Evolutionary conservation across 2,888 invertebrate genomes (phyloP), one percentile per base, ranked within the genome.

Genomic region (Drosophila cognata): DNA sequence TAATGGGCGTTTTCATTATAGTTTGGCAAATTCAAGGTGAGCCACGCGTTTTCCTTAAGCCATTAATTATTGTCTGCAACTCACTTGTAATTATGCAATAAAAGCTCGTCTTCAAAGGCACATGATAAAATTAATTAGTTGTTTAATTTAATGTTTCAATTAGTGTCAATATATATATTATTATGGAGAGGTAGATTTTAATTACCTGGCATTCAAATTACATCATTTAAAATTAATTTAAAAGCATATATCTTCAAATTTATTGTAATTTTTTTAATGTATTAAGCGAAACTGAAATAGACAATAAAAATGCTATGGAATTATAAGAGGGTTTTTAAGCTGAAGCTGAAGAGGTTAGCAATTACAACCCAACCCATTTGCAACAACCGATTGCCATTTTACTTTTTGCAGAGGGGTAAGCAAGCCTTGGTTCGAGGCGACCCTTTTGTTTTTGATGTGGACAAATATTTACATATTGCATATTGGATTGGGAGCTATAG

Each of bases 401-500:
- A 18, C 25, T 7, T 33, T 53, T 18, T 11, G 50, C 21, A 53
- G 33, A n/a, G 16, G 7, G 18, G 25, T 7, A 36, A 28, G 36
- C 11, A 11, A 38, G 16, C 11, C 31, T 31, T 29, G 60, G 46
- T 33, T 59, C 29, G 59, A 52, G 29, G 35, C 10, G 60, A 5
- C 31, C 36, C 25, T 31, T 38, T 62, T 43, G 41, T 71, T 71
- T 68, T 61, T 78, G 62, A 43, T 63, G 59, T 13, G 18, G 16
- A 41, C 67, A 80, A 58, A 76, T 76, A 76, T 78, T 78, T 76
- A 41, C 72, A 64, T 80, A 66, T 71, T 63, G 60, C 41, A 55
- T 64, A 59, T 64, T 58, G 66, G 58, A 65, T 65, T 56, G 35
- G 36, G 41, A 56, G 35, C 51, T 21, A 21, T 46, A 36, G n/a